Evolutionary conservation across 2,797 vertebrate species (phyloP), one percentile per base, ranked within the genome.

Genomic region (Molossus molossus): DNA sequence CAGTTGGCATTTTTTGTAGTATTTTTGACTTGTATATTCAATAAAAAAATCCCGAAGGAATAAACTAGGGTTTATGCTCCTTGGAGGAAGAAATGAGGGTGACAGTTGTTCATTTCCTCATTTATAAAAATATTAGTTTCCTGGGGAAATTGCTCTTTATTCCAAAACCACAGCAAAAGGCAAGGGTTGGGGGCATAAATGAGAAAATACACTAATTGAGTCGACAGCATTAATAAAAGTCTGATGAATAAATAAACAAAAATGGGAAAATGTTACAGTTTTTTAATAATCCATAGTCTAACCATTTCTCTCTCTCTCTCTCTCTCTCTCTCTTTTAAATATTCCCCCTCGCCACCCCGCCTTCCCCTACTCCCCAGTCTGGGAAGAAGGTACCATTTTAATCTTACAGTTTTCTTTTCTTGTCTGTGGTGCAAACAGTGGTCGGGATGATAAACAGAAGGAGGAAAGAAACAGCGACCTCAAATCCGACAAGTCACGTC

Each of bases 171-270:
- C 53, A 90, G 48, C 3, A 75, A 76, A 91, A 95, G 23, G 64
- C 69, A 21, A 53, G 11, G n/a, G 11, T 5, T 5, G 27, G 12
- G 57, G 13, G 11, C 45, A 33, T 17, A 55, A 86, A 55, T 53
- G 75, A 40, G 29, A 75, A 97, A 94, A 94, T 93, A 92, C 17
- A 50, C 45, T 87, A 73, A 69, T 62, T 90, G 84, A 90, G 48
- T 91, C n/a, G 48, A 72, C 91, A 95, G 55, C 45, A 96, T 87
- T 94, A 89, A 96, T 90, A 73, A 86, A 92, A 91, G 29, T 69
- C 85, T 70, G 75, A 85, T 93, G 58, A 91, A 95, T 85, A 83
- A 96, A 91, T 60, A 77, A 48, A 23, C 20, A n/a, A 21, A 94
- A 70, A 27, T 72, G 64, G 17, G 40, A 79, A 73, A 14, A 37